phyloP scores from a whole-genome alignment of 2,113 vertebrate genomes.

The Hiodon alosoides region DNA sequence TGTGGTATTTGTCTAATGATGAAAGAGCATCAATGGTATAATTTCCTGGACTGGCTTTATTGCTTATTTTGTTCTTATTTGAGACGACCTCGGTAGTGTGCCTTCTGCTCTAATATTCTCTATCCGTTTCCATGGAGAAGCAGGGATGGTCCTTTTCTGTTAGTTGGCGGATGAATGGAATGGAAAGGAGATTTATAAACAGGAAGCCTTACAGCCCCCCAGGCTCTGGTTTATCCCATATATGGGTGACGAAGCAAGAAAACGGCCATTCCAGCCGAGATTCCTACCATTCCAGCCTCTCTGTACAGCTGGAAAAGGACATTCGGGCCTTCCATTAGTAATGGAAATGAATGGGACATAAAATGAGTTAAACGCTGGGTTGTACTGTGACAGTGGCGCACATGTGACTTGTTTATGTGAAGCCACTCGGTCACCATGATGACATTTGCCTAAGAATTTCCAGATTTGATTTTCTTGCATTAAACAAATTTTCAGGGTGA shows the following conservation, averaged over 20 bases:
- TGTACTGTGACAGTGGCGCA: neutral
- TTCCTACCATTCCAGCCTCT: slow-evolving; percentile 13
- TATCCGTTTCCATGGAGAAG: neutral
- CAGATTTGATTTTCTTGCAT: too few relatives aligned
- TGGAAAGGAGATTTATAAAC: slow-evolving; percentile 7
- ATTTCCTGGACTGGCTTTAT: too few relatives aligned
- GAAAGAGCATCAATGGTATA: too few relatives aligned
- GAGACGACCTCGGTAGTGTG: too few relatives aligned
- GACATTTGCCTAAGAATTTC: neutral
- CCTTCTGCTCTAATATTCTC: too few relatives aligned
- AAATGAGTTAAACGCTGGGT: neutral
- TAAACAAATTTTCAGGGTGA: too few relatives aligned
- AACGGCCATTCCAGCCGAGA: slow-evolving; percentile 8
- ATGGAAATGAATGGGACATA: neutral
- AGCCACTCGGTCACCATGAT: neutral
- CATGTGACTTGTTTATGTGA: neutral
- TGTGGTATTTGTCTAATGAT: too few relatives aligned
- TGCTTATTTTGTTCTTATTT: too few relatives aligned
- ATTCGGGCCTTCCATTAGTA: slow-evolving; percentile 3
- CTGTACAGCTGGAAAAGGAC: slow-evolving; percentile 6
- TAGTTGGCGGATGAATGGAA: too few relatives aligned
- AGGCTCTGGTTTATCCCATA: slow-evolving; percentile 8
- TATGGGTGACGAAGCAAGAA: neutral
- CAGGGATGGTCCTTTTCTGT: neutral
- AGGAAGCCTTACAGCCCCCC: slow-evolving; percentile 5